Evolutionary conservation across 2,888 invertebrate genomes (phyloP), one percentile per base, ranked within the genome.

Genomic region (Brachynemurus nebulosus): DNA sequence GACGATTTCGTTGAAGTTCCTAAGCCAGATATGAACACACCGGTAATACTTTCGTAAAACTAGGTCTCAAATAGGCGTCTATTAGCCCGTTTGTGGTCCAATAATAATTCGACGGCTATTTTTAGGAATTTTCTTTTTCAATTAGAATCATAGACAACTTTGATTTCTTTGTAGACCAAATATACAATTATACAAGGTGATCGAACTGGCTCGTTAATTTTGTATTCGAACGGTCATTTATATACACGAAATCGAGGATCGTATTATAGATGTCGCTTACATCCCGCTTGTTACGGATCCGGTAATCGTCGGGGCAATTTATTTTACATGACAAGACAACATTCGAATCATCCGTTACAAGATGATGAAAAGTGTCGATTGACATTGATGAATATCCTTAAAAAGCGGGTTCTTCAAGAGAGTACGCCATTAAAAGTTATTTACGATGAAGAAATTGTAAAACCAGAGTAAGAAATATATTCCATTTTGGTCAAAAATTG

Each of bases 191-290:
- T 44, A 17, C 44, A 44, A 37, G 44, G 44, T 25, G 44, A 44
- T 12, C 21, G 38, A 25, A 38, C 37, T 12, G 44, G 44, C 14
- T 44, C 44, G 2, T 21, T 23, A 19, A 38, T 44, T 38, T 38
- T 44, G 19, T 44, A 44, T 44, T 38, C 37, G 11, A 44, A 44
- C 16, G 44, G 44, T 9, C 44, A 44, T 14, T 21, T 44, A 12
- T 44, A 44, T 19, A 44, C 37, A 8, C 23, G 27, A n/a, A 44
- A 44, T 37, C 27, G 38, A 25, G 44, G 38, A 17, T 9, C 33
- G 3, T 38, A 44, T 37, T 44, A 38, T 30, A 27, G 37, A 12
- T 44, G 44, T 25, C 25, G 38, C n/a, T 17, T 37, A 19, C 38
- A 44, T 37, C 44, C 44, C 1, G 4, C 14, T 3, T 44, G 44